Evolutionary conservation across 1,140 invertebrate genomes (phyloP), one percentile per base, ranked within the genome.

Genomic region (Drosophila leontia): DNA sequence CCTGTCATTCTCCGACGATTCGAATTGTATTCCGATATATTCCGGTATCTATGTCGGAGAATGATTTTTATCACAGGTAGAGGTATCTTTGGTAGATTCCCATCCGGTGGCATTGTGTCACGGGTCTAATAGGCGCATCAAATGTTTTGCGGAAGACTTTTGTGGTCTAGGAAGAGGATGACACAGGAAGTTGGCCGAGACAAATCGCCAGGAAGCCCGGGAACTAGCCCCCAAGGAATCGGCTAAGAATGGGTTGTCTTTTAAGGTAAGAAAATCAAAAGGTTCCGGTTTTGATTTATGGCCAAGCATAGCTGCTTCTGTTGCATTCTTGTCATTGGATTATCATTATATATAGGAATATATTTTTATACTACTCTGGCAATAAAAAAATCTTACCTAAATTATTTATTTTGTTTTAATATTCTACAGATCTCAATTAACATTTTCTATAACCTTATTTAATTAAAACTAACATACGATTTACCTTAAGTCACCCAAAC

Each of bases 101-200:
- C 56, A 58, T 65, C 76, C 72, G 85, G 85, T 88, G 67, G 67
- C 51, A 50, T 68, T 76, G 57, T 71, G 77, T 80, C 55, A 80
- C 41, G 77, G 60, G 5, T 56, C 75, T 70, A 81, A 90, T 78
- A 78, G 75, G 78, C 75, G 78, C 68, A 55, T 45, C 85, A 72
- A 82, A 88, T 90, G 75, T 75, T 53, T 88, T 84, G 63, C 84
- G 84, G 77, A 83, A 87, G 84, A 80, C 69, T 81, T 80, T 71
- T 87, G 84, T 80, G 51, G 57, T 23, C 39, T 26, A 39, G 7
- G 35, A 15, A 42, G 23, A 42, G 34, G 60, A 76, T 53, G 47
- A 76, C 56, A 79, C 85, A 90, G 85, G 85, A 88, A 85, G 78
- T 79, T 78, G 56, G 56, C 63, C 50, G 47, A 17, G 62, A 77